These are phyloP conservation scores for Acrocephalus scirpaceus DNA, from an alignment of 2,797 vertebrate species.

Conservation along the genomic window DNA sequence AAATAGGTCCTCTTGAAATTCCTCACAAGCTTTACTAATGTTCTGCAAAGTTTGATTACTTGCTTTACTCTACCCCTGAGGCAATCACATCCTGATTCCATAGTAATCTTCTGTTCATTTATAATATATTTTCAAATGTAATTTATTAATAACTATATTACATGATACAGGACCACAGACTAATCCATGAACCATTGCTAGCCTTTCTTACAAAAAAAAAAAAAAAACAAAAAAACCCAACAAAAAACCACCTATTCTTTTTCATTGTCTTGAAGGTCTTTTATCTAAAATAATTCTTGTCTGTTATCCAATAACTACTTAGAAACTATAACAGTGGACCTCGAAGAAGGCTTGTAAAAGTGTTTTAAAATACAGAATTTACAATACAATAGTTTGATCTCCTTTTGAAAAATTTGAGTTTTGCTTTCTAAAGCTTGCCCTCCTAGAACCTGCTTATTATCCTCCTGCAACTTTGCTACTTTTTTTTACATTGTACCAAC, in stretches of 20 bases:
- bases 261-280: background rate
- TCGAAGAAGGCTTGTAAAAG: background rate
- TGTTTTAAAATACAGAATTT: background rate
- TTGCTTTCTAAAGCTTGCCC: background rate
- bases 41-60: slow-evolving; percentile 39
- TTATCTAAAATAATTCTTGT: background rate
- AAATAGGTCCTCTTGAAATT: background rate
- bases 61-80: slow-evolving; percentile 75
- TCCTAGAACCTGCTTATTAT: background rate
- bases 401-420: background rate
- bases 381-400: background rate
- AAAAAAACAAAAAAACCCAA: no score
- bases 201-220: background rate
- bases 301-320: background rate
- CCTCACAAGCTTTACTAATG: background rate
- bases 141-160: slow-evolving; percentile 42
- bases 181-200: slow-evolving; percentile 8
- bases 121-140: slow-evolving; percentile 64
- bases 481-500: background rate
- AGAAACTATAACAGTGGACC: background rate
- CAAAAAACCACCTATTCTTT: background rate
- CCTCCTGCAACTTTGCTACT: background rate
- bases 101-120: slow-evolving; percentile 76
- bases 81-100: slow-evolving; percentile 77
- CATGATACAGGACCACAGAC: background rate